Base-by-base conservation (phyloP, 1,140 invertebrate species). In the Hermatobates lingyangjiaoensis region DNA sequence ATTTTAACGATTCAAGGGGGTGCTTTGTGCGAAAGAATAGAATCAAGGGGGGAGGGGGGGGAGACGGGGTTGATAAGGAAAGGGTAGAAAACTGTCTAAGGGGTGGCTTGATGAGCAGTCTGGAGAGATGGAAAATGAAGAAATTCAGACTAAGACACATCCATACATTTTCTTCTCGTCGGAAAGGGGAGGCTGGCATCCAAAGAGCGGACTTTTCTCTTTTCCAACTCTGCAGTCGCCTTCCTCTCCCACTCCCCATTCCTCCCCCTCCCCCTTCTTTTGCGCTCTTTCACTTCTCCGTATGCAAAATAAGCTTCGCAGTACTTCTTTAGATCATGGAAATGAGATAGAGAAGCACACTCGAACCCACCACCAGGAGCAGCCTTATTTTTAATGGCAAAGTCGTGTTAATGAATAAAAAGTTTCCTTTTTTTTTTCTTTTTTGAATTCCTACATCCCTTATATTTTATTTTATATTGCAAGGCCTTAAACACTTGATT, bases 1-100 rank as follows among this genome's bases (percentile, higher is more conserved):
- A 59, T 59, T 59, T 59, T 59, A 59, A 59, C 58, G 58, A 59
- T 59, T 59, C 50, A 42, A 28, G 48, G 53, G 27, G 45, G 51
- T 15, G 45, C 44, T 45, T 39, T 28, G 38, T 55, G 50, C 46
- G 42, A 57, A 56, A 56, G 55, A 56, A 56, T 56, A 54, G 55
- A 53, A 55, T 55, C 54, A 45, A 45, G 52, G 50, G 54, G 54
- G 45, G 28, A 25, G 30, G 39, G 34, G 44, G 27, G 48, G 54
- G 45, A 25, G 51, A 18, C 44, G 23, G 26, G 20, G 52, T 27
- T 27, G 48, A 27, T 5, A 10, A 3, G n/a, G 50, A 14, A 3
- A 42, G 28, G 44, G 45, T 39, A 28, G 45, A 18, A 28, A 40
- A 38, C 44, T 51, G 23, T 26, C 20, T 45, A 45, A 26, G 53